These are phyloP conservation scores for Drosophila fuyamai DNA, from an alignment of 1,140 invertebrate genomes.

Conservation along the genomic window DNA sequence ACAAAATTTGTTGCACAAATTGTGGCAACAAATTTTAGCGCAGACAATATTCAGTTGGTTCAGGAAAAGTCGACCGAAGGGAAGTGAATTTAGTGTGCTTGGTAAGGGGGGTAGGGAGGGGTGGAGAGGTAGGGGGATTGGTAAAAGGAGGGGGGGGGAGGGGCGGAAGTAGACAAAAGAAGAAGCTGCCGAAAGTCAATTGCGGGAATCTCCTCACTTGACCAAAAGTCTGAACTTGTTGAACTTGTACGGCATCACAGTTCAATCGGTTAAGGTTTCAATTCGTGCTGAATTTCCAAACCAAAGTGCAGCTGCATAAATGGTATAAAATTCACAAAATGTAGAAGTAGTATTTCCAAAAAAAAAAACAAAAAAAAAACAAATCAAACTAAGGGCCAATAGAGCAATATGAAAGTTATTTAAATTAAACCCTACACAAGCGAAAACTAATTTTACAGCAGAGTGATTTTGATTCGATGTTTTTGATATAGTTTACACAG, in stretches of 20 bases:
- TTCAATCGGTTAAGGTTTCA: conserved; percentile 6
- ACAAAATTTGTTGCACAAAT: conserved; percentile 58
- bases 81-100: not conserved
- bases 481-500: not conserved
- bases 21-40: conserved; percentile 54
- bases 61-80: conserved; percentile 4
- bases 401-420: conserved; percentile 11
- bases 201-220: conserved; percentile 39
- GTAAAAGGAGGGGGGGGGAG: not conserved
- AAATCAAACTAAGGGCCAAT: not conserved
- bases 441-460: conserved; percentile 22
- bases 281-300: not conserved
- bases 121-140: not conserved
- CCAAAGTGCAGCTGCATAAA: conserved; percentile 13
- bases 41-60: conserved; percentile 53
- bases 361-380: not conserved
- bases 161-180: conserved; percentile 5
- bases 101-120: not conserved
- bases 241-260: conserved; percentile 9
- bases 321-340: conserved; percentile 17
- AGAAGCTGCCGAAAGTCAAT: conserved; percentile 47
- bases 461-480: not conserved
- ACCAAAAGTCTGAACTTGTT: conserved; percentile 34
- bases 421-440: conserved; percentile 3
- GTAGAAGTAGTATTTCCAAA: no score